Evolutionary conservation across 1,140 invertebrate genomes (phyloP).

Genomic region (Caenorhabditis elegans): WBcel235 BX284603.4:10922501-10923000

Average conservation of each 20-base stretch:
- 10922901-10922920: too few relatives aligned
- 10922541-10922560: conserved; percentile 30
- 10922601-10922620: conserved; percentile 31
- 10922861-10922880: too few relatives aligned
- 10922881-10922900: too few relatives aligned
- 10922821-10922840: neutral
- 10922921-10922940: too few relatives aligned
- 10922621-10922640: conserved; percentile 8
- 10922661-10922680: neutral
- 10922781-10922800: neutral
- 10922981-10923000: too few relatives aligned
- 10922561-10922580: neutral
- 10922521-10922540: conserved; percentile 20
- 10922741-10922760: conserved; percentile 19
- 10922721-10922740: neutral
- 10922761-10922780: conserved; percentile 5
- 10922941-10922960: too few relatives aligned
- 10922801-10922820: conserved; percentile 15
- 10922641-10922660: neutral
- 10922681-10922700: neutral
- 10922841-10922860: too few relatives aligned
- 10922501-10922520: neutral
- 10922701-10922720: neutral
- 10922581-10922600: neutral
- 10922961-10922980: too few relatives aligned